Evolutionary conservation across 2,113 vertebrate species (phyloP).

Genomic region (Chlorodrepanis virens): DNA sequence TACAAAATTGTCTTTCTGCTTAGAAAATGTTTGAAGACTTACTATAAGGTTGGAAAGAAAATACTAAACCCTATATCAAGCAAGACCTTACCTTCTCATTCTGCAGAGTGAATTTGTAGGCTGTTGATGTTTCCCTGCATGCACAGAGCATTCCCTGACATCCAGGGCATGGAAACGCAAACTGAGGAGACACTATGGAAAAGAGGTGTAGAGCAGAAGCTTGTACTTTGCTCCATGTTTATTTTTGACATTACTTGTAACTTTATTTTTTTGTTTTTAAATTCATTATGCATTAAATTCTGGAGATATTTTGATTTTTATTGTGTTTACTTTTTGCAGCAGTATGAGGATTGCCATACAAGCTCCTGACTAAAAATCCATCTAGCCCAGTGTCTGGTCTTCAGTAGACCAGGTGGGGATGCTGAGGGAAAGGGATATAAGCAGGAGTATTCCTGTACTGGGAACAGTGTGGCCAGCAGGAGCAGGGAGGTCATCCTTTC

Average conservation of each 20-base stretch:
- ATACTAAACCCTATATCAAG: fast-evolving
- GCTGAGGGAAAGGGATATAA: not conserved
- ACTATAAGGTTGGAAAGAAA: not conserved
- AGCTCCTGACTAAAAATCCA: not conserved
- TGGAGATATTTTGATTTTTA: not conserved
- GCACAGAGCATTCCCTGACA: not conserved
- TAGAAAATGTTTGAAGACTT: not conserved
- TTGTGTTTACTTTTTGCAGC: not conserved
- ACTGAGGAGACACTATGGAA: not conserved
- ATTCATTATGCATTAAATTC: not conserved
- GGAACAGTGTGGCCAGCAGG: not conserved
- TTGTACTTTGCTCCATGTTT: not conserved
- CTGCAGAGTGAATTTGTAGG: not conserved
- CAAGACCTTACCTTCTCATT: not conserved
- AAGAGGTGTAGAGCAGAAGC: not conserved
- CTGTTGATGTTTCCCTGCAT: not conserved
- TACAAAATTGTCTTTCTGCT: not conserved
- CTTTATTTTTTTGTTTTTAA: not conserved
- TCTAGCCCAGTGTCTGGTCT: not conserved
- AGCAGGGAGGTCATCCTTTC: not conserved
- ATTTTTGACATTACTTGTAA: not conserved
- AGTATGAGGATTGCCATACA: not conserved
- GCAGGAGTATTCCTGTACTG: not conserved
- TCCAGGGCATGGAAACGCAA: not conserved
- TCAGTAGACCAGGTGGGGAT: not conserved